Evolutionary conservation across 2,888 invertebrate genomes (phyloP), one percentile per base, ranked within the genome.

Genomic region (Xestia ashworthii): DNA sequence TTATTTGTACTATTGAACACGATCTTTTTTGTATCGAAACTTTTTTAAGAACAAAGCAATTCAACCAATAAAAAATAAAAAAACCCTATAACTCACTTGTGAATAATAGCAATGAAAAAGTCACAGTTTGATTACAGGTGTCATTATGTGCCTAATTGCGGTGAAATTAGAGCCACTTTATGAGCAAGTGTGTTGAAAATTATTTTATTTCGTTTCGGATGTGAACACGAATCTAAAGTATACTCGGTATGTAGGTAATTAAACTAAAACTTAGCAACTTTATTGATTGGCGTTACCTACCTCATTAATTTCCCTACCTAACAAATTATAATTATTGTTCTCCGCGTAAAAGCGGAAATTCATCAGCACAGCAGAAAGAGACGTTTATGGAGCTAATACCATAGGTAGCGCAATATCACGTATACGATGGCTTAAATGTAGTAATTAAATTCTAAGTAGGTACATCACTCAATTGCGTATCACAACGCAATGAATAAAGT

Each of bases 391-490:
- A 3, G 16, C 32, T n/a, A 32, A 19, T 19, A 58, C 3, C 11
- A n/a, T 50, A 32, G 32, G 32, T 32, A 60, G 32, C n/a, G n/a
- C 38, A 78, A n/a, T 79, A 46, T 68, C 38, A 46, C 11, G 19
- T 73, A n/a, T n/a, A 41, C 2, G 12, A 46, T 8, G 14, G 38
- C 14, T 38, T 44, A n/a, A 19, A 38, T 48, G 16, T 25, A 41
- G 16, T 50, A 75, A 38, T 62, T 44, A 46, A 62, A 75, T 75
- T 25, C 25, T 78, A 32, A 32, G 32, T 32, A 32, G 32, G 32
- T 32, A 64, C 38, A n/a, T n/a, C n/a, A 44, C 5, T 19, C 50
- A 25, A 25, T 41, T 66, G 66, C n/a, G 5, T n/a, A 38, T 50
- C 22, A 22, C 32, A 9, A 78, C 25, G n/a, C 3, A 2, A 68